phyloP scores from a whole-genome alignment of 2,113 vertebrate genomes.

The Oxygymnocypris stewartii region DNA sequence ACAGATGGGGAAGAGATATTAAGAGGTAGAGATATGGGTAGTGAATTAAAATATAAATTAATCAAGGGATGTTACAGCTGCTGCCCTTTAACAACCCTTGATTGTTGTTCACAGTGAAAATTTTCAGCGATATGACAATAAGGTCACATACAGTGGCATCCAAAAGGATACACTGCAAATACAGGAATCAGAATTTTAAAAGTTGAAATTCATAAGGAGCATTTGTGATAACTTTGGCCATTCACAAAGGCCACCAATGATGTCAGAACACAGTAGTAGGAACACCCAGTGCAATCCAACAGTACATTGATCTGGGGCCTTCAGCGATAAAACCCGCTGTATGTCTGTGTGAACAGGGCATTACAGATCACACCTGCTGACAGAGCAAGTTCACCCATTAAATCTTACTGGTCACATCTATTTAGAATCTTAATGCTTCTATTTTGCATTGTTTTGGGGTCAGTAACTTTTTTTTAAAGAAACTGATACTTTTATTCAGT shows the following conservation, averaged over 20 bases:
- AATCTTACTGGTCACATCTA: background rate
- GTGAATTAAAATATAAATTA: constrained; percentile 27
- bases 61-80: constrained; percentile 5
- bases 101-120: background rate
- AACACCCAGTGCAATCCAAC: background rate
- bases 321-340: background rate
- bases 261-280: background rate
- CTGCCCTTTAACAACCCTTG: background rate
- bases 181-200: background rate
- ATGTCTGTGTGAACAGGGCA: background rate
- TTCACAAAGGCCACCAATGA: background rate
- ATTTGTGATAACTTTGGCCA: background rate
- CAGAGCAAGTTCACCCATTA: constrained; percentile 8
- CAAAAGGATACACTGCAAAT: background rate
- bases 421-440: background rate
- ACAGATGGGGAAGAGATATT: constrained; percentile 14
- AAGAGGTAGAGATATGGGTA: constrained; percentile 28
- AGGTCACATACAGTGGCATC: background rate
- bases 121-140: background rate
- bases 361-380: constrained; percentile 40
- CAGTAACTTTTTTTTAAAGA: background rate
- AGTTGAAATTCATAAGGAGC: background rate
- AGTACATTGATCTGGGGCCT: background rate
- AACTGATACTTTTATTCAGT: background rate
- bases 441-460: background rate